These are phyloP conservation scores for Carassius gibelio DNA, from an alignment of 2,113 vertebrate species.

Conservation along the genomic window DNA sequence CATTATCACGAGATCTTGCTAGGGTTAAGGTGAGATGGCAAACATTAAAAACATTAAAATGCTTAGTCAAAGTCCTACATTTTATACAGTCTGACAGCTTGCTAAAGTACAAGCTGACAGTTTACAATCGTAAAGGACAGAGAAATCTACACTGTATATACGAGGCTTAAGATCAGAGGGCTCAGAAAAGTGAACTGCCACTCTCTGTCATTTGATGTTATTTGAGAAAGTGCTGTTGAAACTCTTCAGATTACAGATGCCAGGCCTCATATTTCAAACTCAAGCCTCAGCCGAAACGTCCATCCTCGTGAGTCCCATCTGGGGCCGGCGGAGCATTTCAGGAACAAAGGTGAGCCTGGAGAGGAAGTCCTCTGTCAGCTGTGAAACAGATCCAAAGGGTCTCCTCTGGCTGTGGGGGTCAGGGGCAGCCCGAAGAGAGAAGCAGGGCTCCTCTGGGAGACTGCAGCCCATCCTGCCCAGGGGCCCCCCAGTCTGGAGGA, in stretches of 20 bases:
- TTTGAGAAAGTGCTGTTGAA: background rate
- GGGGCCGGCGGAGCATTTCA: background rate
- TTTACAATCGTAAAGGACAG: background rate
- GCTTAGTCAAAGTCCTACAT: background rate
- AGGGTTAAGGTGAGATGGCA: background rate
- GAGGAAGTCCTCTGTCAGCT: conserved; percentile 65
- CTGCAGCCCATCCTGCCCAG: conserved; percentile 66
- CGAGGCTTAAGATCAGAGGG: background rate
- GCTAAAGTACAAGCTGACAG: background rate
- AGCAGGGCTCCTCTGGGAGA: conserved; percentile 65
- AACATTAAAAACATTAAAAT: background rate
- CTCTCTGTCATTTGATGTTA: background rate
- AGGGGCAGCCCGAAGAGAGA: conserved; percentile 49
- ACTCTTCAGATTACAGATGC: conserved; percentile 17
- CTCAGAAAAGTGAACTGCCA: background rate
- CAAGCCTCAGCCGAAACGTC: background rate
- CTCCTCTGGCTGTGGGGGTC: conserved; percentile 58
- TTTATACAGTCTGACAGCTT: background rate
- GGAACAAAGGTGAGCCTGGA: conserved; percentile 20
- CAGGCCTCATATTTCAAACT: conserved; percentile 22
- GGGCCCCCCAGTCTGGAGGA: conserved; percentile 59
- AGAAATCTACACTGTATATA: too few relatives aligned
- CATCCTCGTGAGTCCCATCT: conserved; percentile 35
- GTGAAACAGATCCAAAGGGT: conserved; percentile 65
- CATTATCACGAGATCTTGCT: background rate